These are phyloP conservation scores for Cheumatopsyche charites DNA, from an alignment of 1,140 invertebrate genomes.

Conservation along the genomic window DNA sequence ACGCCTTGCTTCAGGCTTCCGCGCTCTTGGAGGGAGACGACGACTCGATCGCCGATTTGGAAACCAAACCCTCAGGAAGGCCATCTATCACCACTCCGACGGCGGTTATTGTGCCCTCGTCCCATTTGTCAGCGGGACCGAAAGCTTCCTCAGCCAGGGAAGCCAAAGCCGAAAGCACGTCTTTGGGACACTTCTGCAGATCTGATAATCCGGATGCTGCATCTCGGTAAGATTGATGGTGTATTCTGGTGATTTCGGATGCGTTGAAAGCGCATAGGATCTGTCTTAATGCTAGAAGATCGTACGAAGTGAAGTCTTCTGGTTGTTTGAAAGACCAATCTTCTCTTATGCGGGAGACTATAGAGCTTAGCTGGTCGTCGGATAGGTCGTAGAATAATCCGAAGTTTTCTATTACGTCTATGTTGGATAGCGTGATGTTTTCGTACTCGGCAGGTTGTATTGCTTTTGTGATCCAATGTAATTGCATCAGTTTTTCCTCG, in stretches of 20 bases:
- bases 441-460: conserved; percentile 55
- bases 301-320: conserved; percentile 60
- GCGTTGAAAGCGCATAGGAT: conserved; percentile 61
- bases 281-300: conserved; percentile 58
- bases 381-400: conserved; percentile 57
- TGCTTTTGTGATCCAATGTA: conserved; percentile 59
- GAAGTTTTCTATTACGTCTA: conserved; percentile 60
- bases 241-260: conserved; percentile 57
- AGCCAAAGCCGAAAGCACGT: conserved; percentile 55
- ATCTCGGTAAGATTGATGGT: conserved; percentile 58
- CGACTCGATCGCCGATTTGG: too few species aligned
- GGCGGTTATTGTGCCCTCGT: conserved; percentile 49
- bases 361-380: conserved; percentile 53
- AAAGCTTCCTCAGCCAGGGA: conserved; percentile 56
- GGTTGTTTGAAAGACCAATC: conserved; percentile 60
- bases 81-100: conserved; percentile 53
- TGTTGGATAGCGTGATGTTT: conserved; percentile 58
- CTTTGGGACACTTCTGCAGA: conserved; percentile 53
- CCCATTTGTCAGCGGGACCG: conserved; percentile 55
- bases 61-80: conserved; percentile 47
- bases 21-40: too few species aligned
- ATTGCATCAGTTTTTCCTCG: conserved; percentile 53
- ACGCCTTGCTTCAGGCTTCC: too few species aligned
- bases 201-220: conserved; percentile 54
- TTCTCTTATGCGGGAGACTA: conserved; percentile 56